These are phyloP conservation scores for Siderastrea radians DNA, from an alignment of 92 coral and sea anemone species.

Conservation along the genomic window DNA sequence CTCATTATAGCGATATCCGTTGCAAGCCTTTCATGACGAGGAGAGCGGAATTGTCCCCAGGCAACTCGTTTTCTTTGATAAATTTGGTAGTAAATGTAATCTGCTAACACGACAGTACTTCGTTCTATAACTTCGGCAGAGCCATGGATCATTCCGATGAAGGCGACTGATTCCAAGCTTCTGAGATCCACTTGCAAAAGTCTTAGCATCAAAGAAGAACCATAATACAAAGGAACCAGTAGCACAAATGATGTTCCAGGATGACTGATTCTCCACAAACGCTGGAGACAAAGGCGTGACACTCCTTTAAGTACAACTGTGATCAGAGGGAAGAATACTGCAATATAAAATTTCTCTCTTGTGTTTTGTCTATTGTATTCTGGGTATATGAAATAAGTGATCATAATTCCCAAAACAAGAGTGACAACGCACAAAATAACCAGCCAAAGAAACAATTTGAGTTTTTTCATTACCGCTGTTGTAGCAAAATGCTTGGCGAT, in stretches of 20 bases:
- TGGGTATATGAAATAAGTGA: not conserved
- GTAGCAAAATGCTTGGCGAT: not conserved
- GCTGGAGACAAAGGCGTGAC: not conserved
- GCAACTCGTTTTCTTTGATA: conserved; percentile 7
- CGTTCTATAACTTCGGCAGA: not conserved
- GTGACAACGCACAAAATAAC: not conserved
- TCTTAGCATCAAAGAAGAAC: conserved; percentile 4
- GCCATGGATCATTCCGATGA: not conserved
- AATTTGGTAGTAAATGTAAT: conserved; percentile 5
- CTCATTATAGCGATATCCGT: too few relatives aligned
- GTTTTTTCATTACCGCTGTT: not conserved
- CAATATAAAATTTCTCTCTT: not conserved
- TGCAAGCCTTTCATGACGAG: conserved; percentile 6
- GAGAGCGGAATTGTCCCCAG: conserved; percentile 3
- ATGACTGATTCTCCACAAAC: conserved; percentile 5
- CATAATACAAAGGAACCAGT: conserved; percentile 15
- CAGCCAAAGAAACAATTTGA: not conserved
- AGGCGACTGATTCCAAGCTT: not conserved
- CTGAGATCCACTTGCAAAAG: conserved; percentile 9
- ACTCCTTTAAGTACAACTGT: not conserved
- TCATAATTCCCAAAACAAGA: not conserved
- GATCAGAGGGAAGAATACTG: not conserved
- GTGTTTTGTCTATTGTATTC: not conserved
- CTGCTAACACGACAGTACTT: not conserved
- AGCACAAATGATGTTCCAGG: conserved; percentile 4